Base-by-base conservation (phyloP, 2,888 invertebrate genomes). In the Oligia fasciuncula region DNA sequence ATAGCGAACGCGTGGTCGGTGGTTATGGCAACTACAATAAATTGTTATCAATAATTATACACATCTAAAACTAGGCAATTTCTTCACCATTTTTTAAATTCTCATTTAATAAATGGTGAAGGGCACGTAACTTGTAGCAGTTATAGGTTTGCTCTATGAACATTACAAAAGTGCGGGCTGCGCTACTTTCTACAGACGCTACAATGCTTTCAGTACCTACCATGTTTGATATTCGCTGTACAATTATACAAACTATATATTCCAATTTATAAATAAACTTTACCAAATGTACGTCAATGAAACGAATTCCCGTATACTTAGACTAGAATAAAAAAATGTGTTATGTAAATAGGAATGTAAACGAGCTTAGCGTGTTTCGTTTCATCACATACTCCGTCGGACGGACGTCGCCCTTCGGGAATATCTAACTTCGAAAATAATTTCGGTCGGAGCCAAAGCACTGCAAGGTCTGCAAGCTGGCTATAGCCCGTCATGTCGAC, bases 401-500 rank as follows among this genome's bases (percentile, higher is more conserved):
- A 89, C 86, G 88, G 81, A 85, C 85, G 84, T 87, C 85, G 88
- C 83, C 81, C 77, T 87, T 85, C 81, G 79, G 85, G 79, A 87
- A 84, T 85, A 90, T 85, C 81, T 89, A 81, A 80, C 72, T 83
- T 80, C 80, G 80, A 88, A 77, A 83, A 86, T 86, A 90, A 89
- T 90, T 92, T 91, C 84, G 86, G 85, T 88, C 82, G 78, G 79
- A 88, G 85, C 86, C 80, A 91, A 91, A 90, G 88, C 87, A 88
- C 49, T 49, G 49, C 49, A 49, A 49, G 49, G 49, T 49, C 88
- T 89, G 83, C 89, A 89, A 87, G 89, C 83, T 84, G 85, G 89
- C 83, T 84, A 83, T 85, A 81, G 88, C 81, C 80, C 85, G 84
- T 91, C 87, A 91, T 91, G 91, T 91, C 91, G 92, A 90, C 90